A percentile compares a stretch with the other conserved stretches of the same genome.
These are phyloP conservation scores for Epinephelus lanceolatus DNA, from an alignment of 2,113 vertebrate genomes.

Conservation along the genomic window DNA sequence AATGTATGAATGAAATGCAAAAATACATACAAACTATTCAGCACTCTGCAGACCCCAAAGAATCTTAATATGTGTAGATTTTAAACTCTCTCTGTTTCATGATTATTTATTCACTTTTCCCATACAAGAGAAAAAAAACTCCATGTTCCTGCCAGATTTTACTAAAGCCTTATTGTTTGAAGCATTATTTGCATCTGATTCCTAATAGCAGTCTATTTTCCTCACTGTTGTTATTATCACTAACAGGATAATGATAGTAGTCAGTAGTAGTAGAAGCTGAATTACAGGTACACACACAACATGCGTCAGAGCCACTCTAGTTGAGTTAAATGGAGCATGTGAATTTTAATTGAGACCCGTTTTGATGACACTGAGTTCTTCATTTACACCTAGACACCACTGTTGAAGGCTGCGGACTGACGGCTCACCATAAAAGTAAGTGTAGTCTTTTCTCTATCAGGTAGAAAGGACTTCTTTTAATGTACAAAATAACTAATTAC, in stretches of 20 bases:
- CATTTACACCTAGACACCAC: not conserved
- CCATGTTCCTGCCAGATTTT: too few relatives aligned
- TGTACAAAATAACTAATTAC: not conserved
- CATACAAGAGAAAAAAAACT: too few relatives aligned
- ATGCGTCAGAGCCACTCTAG: conserved; percentile 41
- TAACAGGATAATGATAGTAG: not conserved
- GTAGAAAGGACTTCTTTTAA: not conserved
- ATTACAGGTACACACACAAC: conserved; percentile 10
- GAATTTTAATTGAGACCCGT: conserved; percentile 77
- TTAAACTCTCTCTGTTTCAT: too few relatives aligned
- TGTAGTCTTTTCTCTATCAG: not conserved
- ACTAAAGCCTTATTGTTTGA: too few relatives aligned
- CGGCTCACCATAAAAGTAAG: conserved; percentile 56
- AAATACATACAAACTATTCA: too few relatives aligned
- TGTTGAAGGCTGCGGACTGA: conserved; percentile 25
- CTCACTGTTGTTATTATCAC: not conserved
- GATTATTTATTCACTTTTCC: too few relatives aligned
- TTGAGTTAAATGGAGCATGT: conserved; percentile 69
- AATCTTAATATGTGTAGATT: too few relatives aligned
- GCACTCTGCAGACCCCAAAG: too few relatives aligned
- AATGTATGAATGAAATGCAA: too few relatives aligned
- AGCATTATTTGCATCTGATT: not conserved
- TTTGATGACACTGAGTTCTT: conserved; percentile 47
- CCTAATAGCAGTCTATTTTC: not conserved
- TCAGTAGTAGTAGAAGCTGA: not conserved